Evolutionary conservation across 2,113 vertebrate genomes (phyloP).

Genomic region (Brienomyrus brachyistius): DNA sequence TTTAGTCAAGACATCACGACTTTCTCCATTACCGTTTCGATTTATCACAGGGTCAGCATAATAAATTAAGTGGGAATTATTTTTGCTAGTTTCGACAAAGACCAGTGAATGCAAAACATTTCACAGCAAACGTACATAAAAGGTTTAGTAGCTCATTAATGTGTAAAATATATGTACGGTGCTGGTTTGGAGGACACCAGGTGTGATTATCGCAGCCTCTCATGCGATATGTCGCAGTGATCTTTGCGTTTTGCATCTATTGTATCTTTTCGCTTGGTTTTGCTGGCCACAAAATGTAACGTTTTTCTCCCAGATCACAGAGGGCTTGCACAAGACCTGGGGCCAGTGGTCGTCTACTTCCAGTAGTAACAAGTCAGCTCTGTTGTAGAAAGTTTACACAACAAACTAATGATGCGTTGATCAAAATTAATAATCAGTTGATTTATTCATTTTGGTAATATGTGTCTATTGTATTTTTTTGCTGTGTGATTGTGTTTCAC

Average conservation of each 20-base stretch:
- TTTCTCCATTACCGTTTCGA: not conserved
- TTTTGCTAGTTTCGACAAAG: not conserved
- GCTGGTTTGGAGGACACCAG: not conserved
- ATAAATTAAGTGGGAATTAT: not conserved
- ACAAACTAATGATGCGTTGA: not conserved
- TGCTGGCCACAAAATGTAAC: not conserved
- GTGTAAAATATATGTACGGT: not conserved
- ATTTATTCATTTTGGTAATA: not conserved
- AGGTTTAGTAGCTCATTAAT: not conserved
- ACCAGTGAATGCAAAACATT: not conserved
- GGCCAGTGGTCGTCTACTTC: not conserved
- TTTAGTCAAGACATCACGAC: not conserved
- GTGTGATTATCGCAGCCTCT: not conserved
- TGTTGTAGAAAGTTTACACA: not conserved
- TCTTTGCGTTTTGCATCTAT: not conserved
- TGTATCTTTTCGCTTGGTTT: not conserved
- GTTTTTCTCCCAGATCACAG: not conserved
- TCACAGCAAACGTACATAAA: not conserved
- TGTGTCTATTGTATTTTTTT: slow-evolving; percentile 4
- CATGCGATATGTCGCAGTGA: not conserved
- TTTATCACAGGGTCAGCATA: not conserved
- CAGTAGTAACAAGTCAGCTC: not conserved
- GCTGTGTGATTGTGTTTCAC: slow-evolving; percentile 40
- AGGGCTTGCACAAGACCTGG: not conserved
- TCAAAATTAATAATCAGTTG: not conserved